These are phyloP conservation scores for Napeogenes inachia DNA, from an alignment of 2,888 invertebrate genomes.

Conservation along the genomic window DNA sequence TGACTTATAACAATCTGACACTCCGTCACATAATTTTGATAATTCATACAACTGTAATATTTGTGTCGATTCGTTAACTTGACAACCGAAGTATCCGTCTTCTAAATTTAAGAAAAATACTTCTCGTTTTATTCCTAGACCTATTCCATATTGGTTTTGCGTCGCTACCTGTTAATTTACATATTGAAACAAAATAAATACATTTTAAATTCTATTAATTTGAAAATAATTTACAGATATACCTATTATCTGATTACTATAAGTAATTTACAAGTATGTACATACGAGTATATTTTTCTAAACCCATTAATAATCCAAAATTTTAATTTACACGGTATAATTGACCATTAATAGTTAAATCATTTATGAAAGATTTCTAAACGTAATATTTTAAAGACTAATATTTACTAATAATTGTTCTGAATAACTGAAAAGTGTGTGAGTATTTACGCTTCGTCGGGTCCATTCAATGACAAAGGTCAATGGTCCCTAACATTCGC, in stretches of 20 bases:
- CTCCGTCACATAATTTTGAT: slow-evolving; percentile 95
- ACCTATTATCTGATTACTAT: too few species aligned
- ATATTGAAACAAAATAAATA: background rate
- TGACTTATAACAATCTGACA: slow-evolving; percentile 92
- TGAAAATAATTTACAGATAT: too few species aligned
- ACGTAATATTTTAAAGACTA: background rate
- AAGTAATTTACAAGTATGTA: too few species aligned
- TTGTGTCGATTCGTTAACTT: slow-evolving; percentile 97
- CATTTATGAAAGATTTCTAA: too few species aligned
- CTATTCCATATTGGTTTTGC: slow-evolving; percentile 88
- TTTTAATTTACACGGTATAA: too few species aligned
- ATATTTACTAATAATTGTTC: background rate
- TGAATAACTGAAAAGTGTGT: slow-evolving; percentile 1
- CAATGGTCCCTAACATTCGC: slow-evolving; percentile 23
- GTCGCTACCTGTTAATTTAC: slow-evolving; percentile 80
- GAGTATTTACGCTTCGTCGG: slow-evolving; percentile 13
- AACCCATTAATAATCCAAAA: too few species aligned
- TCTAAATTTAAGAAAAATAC: slow-evolving; percentile 97
- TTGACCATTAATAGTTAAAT: too few species aligned
- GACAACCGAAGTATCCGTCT: slow-evolving; percentile 98
- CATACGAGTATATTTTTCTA: too few species aligned
- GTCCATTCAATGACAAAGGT: slow-evolving; percentile 21
- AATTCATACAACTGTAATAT: slow-evolving; percentile 96
- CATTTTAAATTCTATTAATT: background rate
- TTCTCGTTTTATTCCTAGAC: slow-evolving; percentile 91